Evolutionary conservation across 2,797 vertebrate genomes (phyloP), one percentile per base, ranked within the genome.

Genomic region (Podargus strigoides): DNA sequence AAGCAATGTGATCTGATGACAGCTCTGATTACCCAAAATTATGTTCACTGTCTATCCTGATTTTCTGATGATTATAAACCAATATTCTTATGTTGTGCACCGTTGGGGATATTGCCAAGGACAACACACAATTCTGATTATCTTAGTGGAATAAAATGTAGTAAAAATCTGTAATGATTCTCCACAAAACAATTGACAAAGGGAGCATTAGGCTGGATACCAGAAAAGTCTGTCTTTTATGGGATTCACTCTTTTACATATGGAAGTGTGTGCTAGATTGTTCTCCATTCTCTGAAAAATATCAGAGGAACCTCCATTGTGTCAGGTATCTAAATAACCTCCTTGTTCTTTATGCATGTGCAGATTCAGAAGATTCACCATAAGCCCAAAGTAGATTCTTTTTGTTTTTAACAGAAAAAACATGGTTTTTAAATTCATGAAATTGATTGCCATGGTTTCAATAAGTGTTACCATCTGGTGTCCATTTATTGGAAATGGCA

Each of bases 31-130:
- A 69, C 36, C n/a, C 12, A 32, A 89, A 91, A 47, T 70, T 39
- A 32, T 59, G 47, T 83, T 94, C 21, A 3, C 3, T 15, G 21
- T 47, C 34, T 89, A 80, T 87, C 69, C 64, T 62, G 44, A 49
- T 53, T 81, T 92, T 89, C 55, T 76, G 77, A 46, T 76, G 14
- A 76, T 81, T 94, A 80, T 56, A 88, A 70, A 63, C 34, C 32
- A 72, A 39, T 82, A 87, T 30, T 46, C 53, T 79, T 66, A 92
- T 10, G 22, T 14, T 47, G 21, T 3, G 10, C 60, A 52, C 24
- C 76, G 36, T 20, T 82, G 47, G 37, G 52, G 41, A 41, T 76
- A 78, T 89, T 76, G 37, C 53, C 66, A 81, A 88, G 46, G 55
- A 69, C 44, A 85, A 8, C 15, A 42, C 27, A 56, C 3, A 53